Conservation (phyloP, 2,113 vertebrate species). For the Trichomycterus rosablanca region DNA sequence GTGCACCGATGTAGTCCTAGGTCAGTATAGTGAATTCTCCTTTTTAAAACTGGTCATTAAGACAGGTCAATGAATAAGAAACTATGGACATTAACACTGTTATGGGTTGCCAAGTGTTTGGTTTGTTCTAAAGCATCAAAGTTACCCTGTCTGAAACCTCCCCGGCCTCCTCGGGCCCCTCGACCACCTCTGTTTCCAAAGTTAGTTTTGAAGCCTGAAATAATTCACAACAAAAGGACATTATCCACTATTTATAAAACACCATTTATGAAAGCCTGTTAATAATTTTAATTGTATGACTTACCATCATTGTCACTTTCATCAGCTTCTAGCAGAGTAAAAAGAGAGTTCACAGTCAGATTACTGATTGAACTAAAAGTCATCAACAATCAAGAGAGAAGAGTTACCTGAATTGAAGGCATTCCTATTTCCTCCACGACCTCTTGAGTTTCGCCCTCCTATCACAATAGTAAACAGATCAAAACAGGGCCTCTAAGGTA, state of each 20-base stretch:
- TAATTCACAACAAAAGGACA: neutral
- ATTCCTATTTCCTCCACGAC: neutral
- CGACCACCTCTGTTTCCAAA: conserved; percentile 41
- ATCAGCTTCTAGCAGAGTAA: neutral
- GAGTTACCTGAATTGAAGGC: conserved; percentile 25
- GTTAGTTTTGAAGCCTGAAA: conserved; percentile 36
- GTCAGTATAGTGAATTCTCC: too few species aligned
- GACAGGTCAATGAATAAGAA: too few species aligned
- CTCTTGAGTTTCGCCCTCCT: conserved; percentile 43
- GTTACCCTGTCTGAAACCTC: conserved; percentile 48
- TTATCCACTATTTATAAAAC: neutral
- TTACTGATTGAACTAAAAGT: neutral
- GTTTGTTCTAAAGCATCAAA: too few species aligned
- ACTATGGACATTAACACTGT: too few species aligned
- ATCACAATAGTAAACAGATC: neutral
- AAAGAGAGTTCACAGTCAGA: neutral
- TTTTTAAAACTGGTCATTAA: too few species aligned
- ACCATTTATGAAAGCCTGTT: neutral
- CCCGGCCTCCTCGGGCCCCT: conserved; percentile 35
- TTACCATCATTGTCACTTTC: too few species aligned
- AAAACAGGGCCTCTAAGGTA: neutral
- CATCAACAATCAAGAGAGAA: neutral
- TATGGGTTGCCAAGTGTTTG: too few species aligned
- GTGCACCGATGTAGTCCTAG: too few species aligned
- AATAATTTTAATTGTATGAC: too few species aligned